These are phyloP conservation scores for Puffinus mauretanicus DNA, from an alignment of 2,113 vertebrate species.

Conservation along the genomic window DNA sequence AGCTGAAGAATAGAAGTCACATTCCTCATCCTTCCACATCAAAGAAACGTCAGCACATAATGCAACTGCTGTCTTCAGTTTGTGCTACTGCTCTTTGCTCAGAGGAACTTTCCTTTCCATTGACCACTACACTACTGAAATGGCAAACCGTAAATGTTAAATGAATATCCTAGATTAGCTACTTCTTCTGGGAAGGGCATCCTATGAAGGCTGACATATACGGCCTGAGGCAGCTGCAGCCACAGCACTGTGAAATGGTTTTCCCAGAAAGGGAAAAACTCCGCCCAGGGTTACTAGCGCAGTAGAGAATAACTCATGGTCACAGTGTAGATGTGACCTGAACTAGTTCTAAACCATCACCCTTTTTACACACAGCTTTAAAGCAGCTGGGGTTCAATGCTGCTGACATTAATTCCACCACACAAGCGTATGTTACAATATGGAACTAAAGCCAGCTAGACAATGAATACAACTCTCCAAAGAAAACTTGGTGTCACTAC, in stretches of 20 bases:
- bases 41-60: not conserved
- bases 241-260: not conserved
- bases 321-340: not conserved
- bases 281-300: not conserved
- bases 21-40: not conserved
- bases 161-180: not conserved
- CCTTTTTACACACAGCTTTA: not conserved
- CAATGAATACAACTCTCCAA: not conserved
- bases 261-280: not conserved
- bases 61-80: not conserved
- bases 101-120: not conserved
- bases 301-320: not conserved
- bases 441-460: not conserved
- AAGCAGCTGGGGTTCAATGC: not conserved
- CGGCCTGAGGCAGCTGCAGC: not conserved
- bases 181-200: not conserved
- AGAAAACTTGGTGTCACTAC: not conserved
- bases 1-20: not conserved
- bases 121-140: not conserved
- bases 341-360: not conserved
- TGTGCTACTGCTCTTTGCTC: not conserved
- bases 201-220: not conserved
- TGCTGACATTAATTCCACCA: not conserved
- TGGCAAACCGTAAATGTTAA: not conserved
- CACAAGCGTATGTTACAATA: fast-evolving